Evolutionary conservation across 2,797 vertebrate genomes (phyloP).

Genomic region (Hyperoplus lanceolatus): DNA sequence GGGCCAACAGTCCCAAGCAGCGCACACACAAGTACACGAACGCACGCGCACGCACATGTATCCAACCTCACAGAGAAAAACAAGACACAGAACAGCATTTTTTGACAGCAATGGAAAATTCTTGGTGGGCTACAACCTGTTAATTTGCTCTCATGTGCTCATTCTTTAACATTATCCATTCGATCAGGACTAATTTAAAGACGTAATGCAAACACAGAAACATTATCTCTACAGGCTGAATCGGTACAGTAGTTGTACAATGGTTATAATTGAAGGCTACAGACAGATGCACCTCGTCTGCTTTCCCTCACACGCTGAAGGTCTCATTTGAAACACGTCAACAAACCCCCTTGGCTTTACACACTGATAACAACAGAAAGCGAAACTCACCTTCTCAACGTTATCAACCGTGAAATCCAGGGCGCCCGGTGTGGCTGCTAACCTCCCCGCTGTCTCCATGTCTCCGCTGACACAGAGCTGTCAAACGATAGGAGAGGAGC

Average conservation of each 20-base stretch:
- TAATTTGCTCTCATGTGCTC: constrained; percentile 12
- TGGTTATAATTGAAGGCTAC: background rate
- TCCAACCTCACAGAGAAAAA: constrained; percentile 27
- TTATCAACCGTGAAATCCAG: constrained; percentile 98
- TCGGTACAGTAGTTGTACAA: background rate
- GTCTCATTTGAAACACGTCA: background rate
- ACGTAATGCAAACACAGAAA: background rate
- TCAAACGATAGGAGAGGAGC: constrained; percentile 68
- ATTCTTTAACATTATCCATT: background rate
- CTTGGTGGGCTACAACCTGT: background rate
- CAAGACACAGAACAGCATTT: constrained; percentile 28
- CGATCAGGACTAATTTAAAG: background rate
- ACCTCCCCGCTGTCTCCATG: constrained; percentile 85
- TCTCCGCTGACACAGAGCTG: constrained; percentile 79
- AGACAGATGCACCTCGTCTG: background rate
- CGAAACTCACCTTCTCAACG: constrained; percentile 92
- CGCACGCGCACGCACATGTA: constrained; percentile 9
- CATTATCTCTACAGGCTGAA: background rate
- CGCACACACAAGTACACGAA: constrained; percentile 13
- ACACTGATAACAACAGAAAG: background rate
- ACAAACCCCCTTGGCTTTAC: background rate
- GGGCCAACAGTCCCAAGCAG: constrained; percentile 36
- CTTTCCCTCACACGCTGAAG: background rate
- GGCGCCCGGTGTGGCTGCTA: constrained; percentile 79
- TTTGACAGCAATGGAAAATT: constrained; percentile 1